A percentile compares a stretch with the other conserved stretches of the same genome.
Evolutionary conservation across 2,113 vertebrate genomes (phyloP).

Genomic region (Pungitius pungitius): DNA sequence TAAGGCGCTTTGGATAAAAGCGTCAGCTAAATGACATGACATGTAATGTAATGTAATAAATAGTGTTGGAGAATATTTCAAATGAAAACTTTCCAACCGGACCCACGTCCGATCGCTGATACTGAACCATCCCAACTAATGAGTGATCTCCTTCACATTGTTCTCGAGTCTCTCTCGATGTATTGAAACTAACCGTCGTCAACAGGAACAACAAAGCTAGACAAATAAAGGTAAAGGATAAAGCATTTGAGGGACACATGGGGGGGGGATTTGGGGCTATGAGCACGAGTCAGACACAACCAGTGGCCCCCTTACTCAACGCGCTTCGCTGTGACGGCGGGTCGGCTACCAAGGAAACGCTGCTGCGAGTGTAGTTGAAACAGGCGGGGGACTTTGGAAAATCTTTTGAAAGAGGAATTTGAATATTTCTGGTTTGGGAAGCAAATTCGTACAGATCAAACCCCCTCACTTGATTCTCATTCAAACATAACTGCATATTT

Average conservation of each 20-base stretch:
- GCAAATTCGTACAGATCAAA: not conserved
- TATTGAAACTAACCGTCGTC: not conserved
- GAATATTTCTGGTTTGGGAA: slow-evolving; percentile 8
- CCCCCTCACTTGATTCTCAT: not conserved
- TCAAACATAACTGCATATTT: not conserved
- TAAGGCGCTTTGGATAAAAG: too few relatives aligned
- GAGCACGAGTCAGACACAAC: not conserved
- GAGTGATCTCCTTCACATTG: not conserved
- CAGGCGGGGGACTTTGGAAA: not conserved
- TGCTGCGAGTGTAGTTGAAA: not conserved
- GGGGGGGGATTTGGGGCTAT: not conserved
- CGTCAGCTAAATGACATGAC: too few relatives aligned
- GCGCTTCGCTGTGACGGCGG: slow-evolving; percentile 2
- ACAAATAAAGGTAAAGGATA: not conserved
- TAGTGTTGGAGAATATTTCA: not conserved
- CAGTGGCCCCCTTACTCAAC: slow-evolving; percentile 1
- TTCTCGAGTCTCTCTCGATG: not conserved
- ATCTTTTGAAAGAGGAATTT: not conserved
- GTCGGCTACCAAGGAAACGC: slow-evolving; percentile 9
- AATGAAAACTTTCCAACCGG: not conserved
- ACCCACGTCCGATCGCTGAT: not conserved
- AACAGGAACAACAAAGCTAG: not conserved
- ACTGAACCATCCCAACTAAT: not conserved
- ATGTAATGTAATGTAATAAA: too few relatives aligned
- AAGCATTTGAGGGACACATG: not conserved